Evolutionary conservation across 1,140 invertebrate species (phyloP), one percentile per base, ranked within the genome.

Genomic region (Drosophila kepulauana): DNA sequence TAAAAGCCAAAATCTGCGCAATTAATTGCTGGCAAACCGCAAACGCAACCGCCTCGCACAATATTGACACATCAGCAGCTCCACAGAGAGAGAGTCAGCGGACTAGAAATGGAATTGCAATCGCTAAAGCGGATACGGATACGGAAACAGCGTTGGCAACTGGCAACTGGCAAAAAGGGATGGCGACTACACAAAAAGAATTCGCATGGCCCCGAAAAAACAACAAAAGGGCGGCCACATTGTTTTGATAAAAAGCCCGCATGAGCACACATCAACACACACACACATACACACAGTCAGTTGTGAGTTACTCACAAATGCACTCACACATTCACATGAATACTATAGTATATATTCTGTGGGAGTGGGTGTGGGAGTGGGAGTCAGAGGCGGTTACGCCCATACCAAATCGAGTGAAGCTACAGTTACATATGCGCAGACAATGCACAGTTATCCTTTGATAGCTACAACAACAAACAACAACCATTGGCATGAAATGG

Each of bases 241-340:
- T 88, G 84, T 88, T 89, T 87, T 87, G 84, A 87, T 87, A 87
- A 87, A 87, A 87, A 74, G 84, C 84, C 84, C 84, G 84, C 85
- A 87, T 87, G 80, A 74, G 6, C 71, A 52, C 51, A 52, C 63
- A 48, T 43, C 20, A 25, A 59, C 33, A 74, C 43, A 65, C 61
- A 35, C 35, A 38, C 48, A 54, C n/a, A n/a, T 1, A 16, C 28
- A n/a, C 11, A 52, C 8, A 28, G 8, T 33, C 30, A 11, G 41
- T 43, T 15, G 51, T 49, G 35, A 49, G 11, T 57, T 20, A 43
- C 45, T 33, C 61, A 30, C 61, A 71, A 35, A 68, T 46, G 30
- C 64, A 52, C 56, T 41, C 71, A 62, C 28, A 70, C 43, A 65
- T 16, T 25, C 43, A 41, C 41, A 35, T 20, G 58, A 13, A 65